Percentiles rank a stretch among this genome's conserved stretches.
Conservation (phyloP, 2,797 vertebrate species). For the Austrolebias charrua region DNA sequence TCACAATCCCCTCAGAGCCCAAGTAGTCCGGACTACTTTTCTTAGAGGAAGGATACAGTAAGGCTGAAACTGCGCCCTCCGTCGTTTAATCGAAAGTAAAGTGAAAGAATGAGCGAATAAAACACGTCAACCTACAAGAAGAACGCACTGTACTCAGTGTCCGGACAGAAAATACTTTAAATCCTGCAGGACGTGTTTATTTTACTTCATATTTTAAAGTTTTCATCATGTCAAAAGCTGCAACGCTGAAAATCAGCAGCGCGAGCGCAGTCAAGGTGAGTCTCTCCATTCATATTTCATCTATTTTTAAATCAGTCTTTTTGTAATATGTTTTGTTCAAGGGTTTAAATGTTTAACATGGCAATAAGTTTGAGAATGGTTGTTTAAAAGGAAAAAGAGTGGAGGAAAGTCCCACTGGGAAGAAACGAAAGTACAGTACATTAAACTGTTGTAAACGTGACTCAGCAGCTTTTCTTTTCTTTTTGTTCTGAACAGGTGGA, state of each 20-base stretch:
- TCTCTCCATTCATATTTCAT: neutral
- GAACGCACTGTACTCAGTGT: neutral
- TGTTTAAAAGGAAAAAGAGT: accelerated
- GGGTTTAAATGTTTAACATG: accelerated
- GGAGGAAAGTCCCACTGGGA: slow-evolving; percentile 27
- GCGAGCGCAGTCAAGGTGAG: slow-evolving; percentile 61
- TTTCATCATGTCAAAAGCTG: slow-evolving; percentile 57
- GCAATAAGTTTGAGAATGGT: accelerated
- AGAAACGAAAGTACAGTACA: slow-evolving; percentile 67
- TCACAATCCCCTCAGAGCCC: neutral
- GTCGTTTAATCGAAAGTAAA: slow-evolving; percentile 60
- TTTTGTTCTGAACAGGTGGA: slow-evolving; percentile 64
- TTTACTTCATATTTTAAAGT: neutral
- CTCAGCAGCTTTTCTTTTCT: slow-evolving; percentile 40
- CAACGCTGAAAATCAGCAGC: slow-evolving; percentile 58
- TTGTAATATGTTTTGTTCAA: too few relatives aligned
- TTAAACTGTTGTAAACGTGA: slow-evolving; percentile 40
- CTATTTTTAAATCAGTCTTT: neutral
- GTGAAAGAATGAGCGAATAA: slow-evolving; percentile 60
- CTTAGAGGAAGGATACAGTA: slow-evolving; percentile 31
- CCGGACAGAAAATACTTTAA: neutral
- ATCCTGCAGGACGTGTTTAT: neutral
- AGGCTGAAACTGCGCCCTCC: slow-evolving; percentile 43
- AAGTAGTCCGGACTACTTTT: neutral
- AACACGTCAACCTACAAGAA: neutral